Conservation (phyloP, 2,888 invertebrate species). For the Helleia helle region DNA sequence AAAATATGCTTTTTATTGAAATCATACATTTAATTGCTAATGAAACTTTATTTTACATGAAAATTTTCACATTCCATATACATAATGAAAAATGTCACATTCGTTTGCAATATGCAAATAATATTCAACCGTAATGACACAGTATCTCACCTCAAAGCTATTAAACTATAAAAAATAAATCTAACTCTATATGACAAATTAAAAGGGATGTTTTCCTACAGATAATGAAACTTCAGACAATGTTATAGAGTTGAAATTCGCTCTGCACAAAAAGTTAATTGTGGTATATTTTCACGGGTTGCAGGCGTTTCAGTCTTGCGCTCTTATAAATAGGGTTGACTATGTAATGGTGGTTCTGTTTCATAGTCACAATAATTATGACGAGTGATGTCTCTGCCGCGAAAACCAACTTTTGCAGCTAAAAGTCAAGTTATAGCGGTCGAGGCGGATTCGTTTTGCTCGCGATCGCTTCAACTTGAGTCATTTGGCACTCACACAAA, state of each 20-base stretch:
- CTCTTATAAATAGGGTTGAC: not conserved
- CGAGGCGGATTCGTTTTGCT: conserved; percentile 12
- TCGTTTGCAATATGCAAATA: conserved; percentile 1
- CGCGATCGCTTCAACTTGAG: conserved; percentile 6
- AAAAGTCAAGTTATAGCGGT: conserved; percentile 17
- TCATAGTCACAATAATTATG: conserved; percentile 22
- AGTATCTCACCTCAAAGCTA: conserved; percentile 18
- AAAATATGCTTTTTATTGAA: not conserved
- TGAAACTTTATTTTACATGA: not conserved
- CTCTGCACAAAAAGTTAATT: no score
- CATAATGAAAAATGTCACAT: not conserved
- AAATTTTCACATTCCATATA: no score
- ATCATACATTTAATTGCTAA: not conserved
- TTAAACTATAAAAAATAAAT: conserved; percentile 23
- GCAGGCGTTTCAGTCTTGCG: no score
- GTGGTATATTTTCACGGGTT: no score
- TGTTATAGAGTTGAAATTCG: no score
- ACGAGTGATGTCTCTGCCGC: conserved; percentile 21
- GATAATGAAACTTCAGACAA: no score
- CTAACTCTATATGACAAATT: conserved; percentile 25
- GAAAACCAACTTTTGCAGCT: conserved; percentile 13
- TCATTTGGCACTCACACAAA: conserved; percentile 11
- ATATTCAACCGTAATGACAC: conserved; percentile 11
- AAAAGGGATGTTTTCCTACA: conserved; percentile 16
- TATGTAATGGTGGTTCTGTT: not conserved